Base-by-base conservation (phyloP, 2,113 vertebrate species). In the Silurus glanis region DNA sequence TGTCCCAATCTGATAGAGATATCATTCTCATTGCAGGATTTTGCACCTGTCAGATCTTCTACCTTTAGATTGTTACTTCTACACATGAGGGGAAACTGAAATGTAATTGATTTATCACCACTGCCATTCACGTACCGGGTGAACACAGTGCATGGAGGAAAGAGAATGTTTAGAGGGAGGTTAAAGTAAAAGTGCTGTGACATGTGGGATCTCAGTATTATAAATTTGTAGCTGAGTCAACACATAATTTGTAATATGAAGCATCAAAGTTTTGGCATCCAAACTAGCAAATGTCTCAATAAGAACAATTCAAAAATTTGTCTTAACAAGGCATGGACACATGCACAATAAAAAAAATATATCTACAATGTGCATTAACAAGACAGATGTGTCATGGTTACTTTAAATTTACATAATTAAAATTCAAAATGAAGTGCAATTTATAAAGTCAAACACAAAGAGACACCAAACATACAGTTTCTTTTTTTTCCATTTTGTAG, bases 81-180 rank as follows among this genome's bases (percentile, higher is more conserved):
- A 59, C 75, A 89, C 86, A 86, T 82, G 86, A 76, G 86, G 84
- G 87, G 82, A 88, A 90, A 91, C 89, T 89, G 90, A 91, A 91
- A 91, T 90, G 89, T 90, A 89, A 89, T 85, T 85, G 88, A 89
- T 90, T 90, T 90, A 76, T 78, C 87, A 83, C 83, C 86, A 82
- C 84, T 64, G 83, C 85, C 67, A 88, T 79, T 81, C 10, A 13
- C 25, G n/a, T 66, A 25, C 62, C 4, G 23, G 80, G 83, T 69
- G 86, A 85, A 91, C 61, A 80, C 61, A 80, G 83, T 83, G 88
- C 72, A 69, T 87, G 87, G 85, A 85, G 84, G 72, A 83, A 74
- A 81, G 86, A 74, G 88, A 75, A 87, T 87, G 71, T 88, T 90
- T 85, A 87, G 85, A 71, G 88, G 89, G 84, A 82, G 55, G 67